These are phyloP conservation scores for Procapra przewalskii DNA, from an alignment of 2,113 vertebrate genomes.

Conservation along the genomic window DNA sequence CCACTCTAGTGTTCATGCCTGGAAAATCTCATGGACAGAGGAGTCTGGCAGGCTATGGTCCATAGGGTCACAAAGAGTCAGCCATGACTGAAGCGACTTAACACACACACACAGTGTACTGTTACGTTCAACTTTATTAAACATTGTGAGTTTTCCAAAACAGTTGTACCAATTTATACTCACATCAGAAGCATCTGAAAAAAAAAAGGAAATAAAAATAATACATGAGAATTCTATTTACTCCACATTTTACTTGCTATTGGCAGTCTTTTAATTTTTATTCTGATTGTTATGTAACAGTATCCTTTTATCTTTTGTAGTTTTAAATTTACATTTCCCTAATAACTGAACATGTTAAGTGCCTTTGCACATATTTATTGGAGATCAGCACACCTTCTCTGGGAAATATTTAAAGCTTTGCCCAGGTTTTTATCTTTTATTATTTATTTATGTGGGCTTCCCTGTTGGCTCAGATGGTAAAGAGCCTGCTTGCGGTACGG, in stretches of 20 bases:
- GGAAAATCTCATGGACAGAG: background rate
- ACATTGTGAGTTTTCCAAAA: background rate
- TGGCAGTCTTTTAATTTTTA: background rate
- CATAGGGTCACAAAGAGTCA: background rate
- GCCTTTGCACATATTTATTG: background rate
- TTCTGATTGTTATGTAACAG: background rate
- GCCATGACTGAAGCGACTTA: rapidly evolving
- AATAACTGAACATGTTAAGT: background rate
- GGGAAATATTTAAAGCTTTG: background rate
- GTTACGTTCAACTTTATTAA: background rate
- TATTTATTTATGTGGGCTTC: background rate
- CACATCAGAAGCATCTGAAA: background rate
- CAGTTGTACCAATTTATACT: background rate
- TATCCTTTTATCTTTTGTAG: background rate
- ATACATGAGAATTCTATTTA: background rate
- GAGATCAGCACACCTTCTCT: background rate
- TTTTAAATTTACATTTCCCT: background rate
- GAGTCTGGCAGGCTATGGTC: background rate
- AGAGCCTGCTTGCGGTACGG: background rate
- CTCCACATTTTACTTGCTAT: background rate
- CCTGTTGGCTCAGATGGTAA: background rate
- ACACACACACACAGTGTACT: background rate
- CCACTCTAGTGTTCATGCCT: background rate
- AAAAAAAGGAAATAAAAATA: background rate
- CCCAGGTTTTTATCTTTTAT: background rate